Evolutionary conservation across 2,113 vertebrate species (phyloP), one percentile per base, ranked within the genome.

Genomic region (Martes martes): DNA sequence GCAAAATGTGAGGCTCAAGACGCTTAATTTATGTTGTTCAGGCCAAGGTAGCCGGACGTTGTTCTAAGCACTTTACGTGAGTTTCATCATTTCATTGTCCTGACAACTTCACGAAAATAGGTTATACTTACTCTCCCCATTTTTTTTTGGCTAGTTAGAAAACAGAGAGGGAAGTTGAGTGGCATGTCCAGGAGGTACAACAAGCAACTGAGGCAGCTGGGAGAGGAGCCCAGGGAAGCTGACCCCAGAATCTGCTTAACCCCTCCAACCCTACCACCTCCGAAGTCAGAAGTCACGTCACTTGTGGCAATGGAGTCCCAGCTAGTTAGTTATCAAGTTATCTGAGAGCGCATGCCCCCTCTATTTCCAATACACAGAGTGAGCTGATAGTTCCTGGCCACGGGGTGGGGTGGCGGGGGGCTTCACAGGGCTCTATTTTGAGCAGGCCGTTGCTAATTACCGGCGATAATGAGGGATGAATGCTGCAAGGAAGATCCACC

Each of bases 1-100:
- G 79, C 28, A 88, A 91, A 91, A 89, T 2, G 26, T 57, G 67
- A 93, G 67, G 31, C 24, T 85, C 47, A 94, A 82, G 50, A 74
- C 42, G 31, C 57, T 89, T 78, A 89, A 95, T 57, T 91, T 93
- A 79, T 76, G 19, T 94, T 73, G 19, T 94, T 73, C 85, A 85
- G 26, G 36, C 11, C 52, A 69, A 42, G 39, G 24, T n/a, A 74
- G 82, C 85, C 45, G 52, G 87, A 47, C 28, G 28, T 63, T 89
- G 45, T 79, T 89, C 36, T 74, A 89, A 90, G 78, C n/a, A 93
- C 57, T 76, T 84, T 39, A 26, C 21, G n/a, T 61, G n/a, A 65
- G 45, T 82, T 89, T 91, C 87, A 8, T 88, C 42, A 85, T 63
- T 93, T 91, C 87, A 76, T 78, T n/a, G 7, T 87, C 52, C 59